A percentile compares a stretch with the other conserved stretches of the same genome.
phyloP scores from a whole-genome alignment of 2,888 invertebrate genomes.

The Balanococcus diminutus region DNA sequence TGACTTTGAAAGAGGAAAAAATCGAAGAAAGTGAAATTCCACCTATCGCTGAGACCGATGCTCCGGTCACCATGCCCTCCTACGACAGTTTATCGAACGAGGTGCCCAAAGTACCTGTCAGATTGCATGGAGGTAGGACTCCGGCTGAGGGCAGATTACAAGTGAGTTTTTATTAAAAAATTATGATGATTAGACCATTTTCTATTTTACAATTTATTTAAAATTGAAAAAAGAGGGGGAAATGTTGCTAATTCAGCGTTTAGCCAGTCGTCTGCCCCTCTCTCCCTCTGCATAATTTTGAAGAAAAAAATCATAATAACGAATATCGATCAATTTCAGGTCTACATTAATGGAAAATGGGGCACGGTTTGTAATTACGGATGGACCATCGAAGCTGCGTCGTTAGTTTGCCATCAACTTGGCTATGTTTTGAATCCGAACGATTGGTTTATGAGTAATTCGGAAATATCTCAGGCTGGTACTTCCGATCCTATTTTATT shows the following conservation, averaged over 20 bases:
- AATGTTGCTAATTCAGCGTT: too few relatives aligned
- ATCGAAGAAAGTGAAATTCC: constrained; percentile 55
- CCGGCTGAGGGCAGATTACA: constrained; percentile 86
- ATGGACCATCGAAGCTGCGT: constrained; percentile 91
- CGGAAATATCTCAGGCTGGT: constrained; percentile 80
- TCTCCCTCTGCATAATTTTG: background rate
- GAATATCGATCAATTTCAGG: constrained; percentile 62
- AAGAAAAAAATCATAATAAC: background rate
- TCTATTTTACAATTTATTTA: background rate
- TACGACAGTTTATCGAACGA: background rate
- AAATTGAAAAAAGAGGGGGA: background rate
- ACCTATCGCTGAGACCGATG: constrained; percentile 65
- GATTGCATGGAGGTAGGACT: constrained; percentile 67
- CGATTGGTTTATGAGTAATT: constrained; percentile 85
- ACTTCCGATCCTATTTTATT: constrained; percentile 77
- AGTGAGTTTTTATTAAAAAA: constrained; percentile 60
- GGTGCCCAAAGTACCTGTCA: constrained; percentile 56
- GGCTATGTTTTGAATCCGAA: constrained; percentile 90
- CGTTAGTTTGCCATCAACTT: constrained; percentile 92
- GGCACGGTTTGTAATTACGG: constrained; percentile 97
- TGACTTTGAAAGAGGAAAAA: constrained; percentile 77
- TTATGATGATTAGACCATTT: background rate
- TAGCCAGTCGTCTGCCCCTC: too few relatives aligned
- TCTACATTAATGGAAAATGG: constrained; percentile 86
- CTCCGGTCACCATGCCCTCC: background rate